Base-by-base conservation (phyloP, 2,113 vertebrate species). In the Columbina picui region DNA sequence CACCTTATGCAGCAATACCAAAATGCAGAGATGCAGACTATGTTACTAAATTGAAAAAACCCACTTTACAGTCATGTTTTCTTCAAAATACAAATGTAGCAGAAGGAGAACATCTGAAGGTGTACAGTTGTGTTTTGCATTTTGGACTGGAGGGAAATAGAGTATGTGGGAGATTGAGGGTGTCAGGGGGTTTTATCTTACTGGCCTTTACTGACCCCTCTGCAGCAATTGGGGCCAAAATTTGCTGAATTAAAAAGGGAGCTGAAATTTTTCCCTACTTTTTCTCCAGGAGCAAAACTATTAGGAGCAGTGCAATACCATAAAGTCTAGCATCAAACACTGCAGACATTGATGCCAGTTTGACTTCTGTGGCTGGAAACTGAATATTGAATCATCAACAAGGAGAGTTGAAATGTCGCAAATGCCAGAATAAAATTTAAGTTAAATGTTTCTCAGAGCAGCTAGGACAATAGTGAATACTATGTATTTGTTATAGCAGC, bases 151-250 rank as follows among this genome's bases (percentile, higher is more conserved):
- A 63, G 25, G 9, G 17, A 38, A 56, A 68, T 4, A 16, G 11
- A 22, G 3, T 27, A 19, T 2, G 1, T 2, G 1, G 10, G 13
- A 27, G 34, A 18, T 0, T 1, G 19, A 9, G 1, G 0, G 6
- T 45, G 15, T 29, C 12, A 12, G 26, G 22, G 19, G 20, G 1
- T 0, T 59, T 65, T 60, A 32, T 68, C 25, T 6, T 7, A 5
- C 59, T 30, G 4, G 4, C 3, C 12, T 74, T 87, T 34, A 8
- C 14, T 64, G 38, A 30, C 10, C 5, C 4, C 7, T 41, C 30
- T 57, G 26, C 41, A 59, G 25, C 34, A 68, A 5, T 0, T 0
- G 22, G 18, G 20, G 2, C 13, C 20, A 41, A 30, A 67, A 53
- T 7, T 18, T 16, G 4, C 30, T 43, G 41, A 65, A 27, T 26